Conservation (phyloP, 1,140 invertebrate genomes). For the Theocolax elegans region DNA sequence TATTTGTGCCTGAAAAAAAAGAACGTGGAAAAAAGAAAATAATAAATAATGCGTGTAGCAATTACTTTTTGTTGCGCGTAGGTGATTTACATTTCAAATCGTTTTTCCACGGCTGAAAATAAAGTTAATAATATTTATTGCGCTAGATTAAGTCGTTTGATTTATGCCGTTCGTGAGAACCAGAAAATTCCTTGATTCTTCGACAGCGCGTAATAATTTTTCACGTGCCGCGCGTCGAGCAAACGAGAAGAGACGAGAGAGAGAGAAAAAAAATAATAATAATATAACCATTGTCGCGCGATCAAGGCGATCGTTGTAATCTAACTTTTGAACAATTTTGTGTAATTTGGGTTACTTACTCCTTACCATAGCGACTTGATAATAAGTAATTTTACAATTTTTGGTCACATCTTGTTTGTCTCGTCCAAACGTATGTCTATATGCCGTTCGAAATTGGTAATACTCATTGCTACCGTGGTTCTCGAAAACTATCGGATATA, state of each 20-base stretch:
- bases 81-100: constrained; percentile 28
- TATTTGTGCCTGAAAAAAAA: too few species aligned
- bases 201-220: constrained; percentile 25
- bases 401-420: too few species aligned
- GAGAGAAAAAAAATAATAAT: background rate
- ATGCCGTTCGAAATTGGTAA: too few species aligned
- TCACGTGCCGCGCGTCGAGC: background rate
- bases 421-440: too few species aligned
- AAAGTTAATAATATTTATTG: constrained; percentile 31
- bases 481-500: too few species aligned
- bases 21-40: constrained; percentile 1
- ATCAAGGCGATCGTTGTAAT: constrained; percentile 3
- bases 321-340: too few species aligned
- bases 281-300: background rate
- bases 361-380: too few species aligned
- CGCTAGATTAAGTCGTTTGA: constrained; percentile 26
- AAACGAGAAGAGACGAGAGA: background rate
- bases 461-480: too few species aligned
- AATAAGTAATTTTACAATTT: too few species aligned
- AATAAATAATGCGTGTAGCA: too few species aligned
- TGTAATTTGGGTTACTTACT: too few species aligned
- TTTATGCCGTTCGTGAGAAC: constrained; percentile 4
- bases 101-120: constrained; percentile 9
- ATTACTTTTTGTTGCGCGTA: too few species aligned
- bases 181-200: constrained; percentile 19